Percentiles rank a stretch among this genome's conserved stretches.
phyloP scores from a whole-genome alignment of 2,888 invertebrate genomes.

The Cryptus armator region DNA sequence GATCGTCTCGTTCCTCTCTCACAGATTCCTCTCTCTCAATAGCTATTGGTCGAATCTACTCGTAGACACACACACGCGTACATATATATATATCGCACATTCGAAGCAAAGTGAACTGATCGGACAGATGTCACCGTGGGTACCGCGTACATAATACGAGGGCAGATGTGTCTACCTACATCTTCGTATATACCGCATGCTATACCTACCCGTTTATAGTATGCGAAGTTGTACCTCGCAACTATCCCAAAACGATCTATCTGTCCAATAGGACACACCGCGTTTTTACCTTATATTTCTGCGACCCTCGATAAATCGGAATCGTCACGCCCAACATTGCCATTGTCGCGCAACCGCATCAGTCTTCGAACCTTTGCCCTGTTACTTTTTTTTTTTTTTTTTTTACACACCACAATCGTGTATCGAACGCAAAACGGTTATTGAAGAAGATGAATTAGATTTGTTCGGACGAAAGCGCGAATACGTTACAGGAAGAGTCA shows the following conservation, averaged over 20 bases:
- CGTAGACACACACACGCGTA: background rate
- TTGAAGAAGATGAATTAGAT: slow-evolving; percentile 7
- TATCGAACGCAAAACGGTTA: slow-evolving; percentile 49
- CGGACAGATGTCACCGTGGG: slow-evolving; percentile 81
- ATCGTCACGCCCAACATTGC: slow-evolving; percentile 83
- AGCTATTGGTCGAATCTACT: slow-evolving; percentile 55
- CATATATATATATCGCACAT: slow-evolving; percentile 8
- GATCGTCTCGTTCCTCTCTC: slow-evolving; percentile 74
- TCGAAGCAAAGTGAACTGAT: slow-evolving; percentile 49
- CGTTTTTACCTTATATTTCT: slow-evolving; percentile 58
- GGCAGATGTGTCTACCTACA: slow-evolving; percentile 78
- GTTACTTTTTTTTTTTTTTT: slow-evolving; percentile 59
- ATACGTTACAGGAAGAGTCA: background rate
- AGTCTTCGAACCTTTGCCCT: slow-evolving; percentile 59
- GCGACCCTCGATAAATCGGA: slow-evolving; percentile 81
- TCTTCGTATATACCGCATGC: slow-evolving; percentile 17
- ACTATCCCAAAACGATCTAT: slow-evolving; percentile 32
- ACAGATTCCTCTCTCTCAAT: slow-evolving; percentile 68
- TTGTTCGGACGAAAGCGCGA: background rate
- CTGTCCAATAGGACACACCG: slow-evolving; percentile 36
- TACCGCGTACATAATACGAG: slow-evolving; percentile 72
- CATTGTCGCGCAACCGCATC: slow-evolving; percentile 71
- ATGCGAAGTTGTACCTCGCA: slow-evolving; percentile 25
- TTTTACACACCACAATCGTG: slow-evolving; percentile 52
- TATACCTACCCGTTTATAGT: slow-evolving; percentile 60